Percentiles rank a stretch among this genome's conserved stretches.
Evolutionary conservation across 2,797 vertebrate genomes (phyloP).

Genomic region (Pyrocephalus nanus): DNA sequence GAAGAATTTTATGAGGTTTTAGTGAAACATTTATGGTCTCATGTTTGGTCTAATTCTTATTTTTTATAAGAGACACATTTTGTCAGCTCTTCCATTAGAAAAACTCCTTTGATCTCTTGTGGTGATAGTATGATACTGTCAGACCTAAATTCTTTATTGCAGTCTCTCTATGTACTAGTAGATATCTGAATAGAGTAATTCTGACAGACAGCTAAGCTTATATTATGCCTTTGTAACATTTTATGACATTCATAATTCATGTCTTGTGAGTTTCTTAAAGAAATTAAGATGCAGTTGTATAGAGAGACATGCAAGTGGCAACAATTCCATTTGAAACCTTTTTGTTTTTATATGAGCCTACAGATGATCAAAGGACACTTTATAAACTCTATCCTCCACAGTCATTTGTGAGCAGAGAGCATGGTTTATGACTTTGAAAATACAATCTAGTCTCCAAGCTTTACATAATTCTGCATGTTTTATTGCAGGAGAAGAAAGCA

Average conservation of each 20-base stretch:
- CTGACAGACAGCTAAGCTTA: slow-evolving; percentile 50
- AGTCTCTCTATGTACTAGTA: not conserved
- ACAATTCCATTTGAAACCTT: slow-evolving; percentile 32
- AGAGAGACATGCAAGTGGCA: slow-evolving; percentile 9
- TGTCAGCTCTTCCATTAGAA: not conserved
- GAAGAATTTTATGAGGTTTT: not conserved
- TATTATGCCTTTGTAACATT: slow-evolving; percentile 56
- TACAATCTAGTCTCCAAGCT: slow-evolving; percentile 8
- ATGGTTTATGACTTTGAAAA: slow-evolving; percentile 17
- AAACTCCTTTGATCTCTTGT: not conserved
- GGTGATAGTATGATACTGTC: not conserved
- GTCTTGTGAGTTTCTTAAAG: slow-evolving; percentile 1
- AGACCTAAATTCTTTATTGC: slow-evolving; percentile 15
- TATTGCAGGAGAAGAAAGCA: not conserved
- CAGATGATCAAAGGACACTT: slow-evolving; percentile 36
- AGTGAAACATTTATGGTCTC: slow-evolving; percentile 2
- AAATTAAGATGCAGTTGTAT: slow-evolving; percentile 18
- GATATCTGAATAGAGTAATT: slow-evolving; percentile 42
- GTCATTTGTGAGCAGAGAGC: slow-evolving; percentile 17
- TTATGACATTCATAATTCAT: slow-evolving; percentile 65
- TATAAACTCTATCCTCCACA: not conserved
- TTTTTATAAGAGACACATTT: not conserved
- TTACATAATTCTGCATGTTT: slow-evolving; percentile 33
- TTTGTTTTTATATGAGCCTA: slow-evolving; percentile 36
- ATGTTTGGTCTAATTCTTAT: not conserved